Evolutionary conservation across 2,113 vertebrate species (phyloP).

Genomic region (Ameiurus melas): DNA sequence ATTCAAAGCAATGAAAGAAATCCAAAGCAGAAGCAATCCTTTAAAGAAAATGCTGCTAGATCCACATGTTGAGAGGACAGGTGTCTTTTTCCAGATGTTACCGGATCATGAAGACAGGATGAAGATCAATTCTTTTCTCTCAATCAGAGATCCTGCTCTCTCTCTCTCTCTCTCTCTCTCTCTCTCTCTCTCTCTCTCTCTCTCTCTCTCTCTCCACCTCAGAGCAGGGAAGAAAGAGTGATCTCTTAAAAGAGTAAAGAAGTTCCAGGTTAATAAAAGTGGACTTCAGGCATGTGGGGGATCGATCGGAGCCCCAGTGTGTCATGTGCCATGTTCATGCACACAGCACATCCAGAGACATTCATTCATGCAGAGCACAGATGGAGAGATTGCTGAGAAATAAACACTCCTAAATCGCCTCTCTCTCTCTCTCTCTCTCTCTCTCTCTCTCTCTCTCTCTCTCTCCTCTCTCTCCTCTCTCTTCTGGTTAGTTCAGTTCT

Average conservation of each 20-base stretch:
- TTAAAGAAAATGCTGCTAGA: neutral
- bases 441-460: neutral
- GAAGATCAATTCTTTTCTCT: neutral
- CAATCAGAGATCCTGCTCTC: neutral
- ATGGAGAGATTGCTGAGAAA: neutral
- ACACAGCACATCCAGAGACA: neutral
- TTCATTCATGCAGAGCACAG: neutral
- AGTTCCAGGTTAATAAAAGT: conserved; percentile 20
- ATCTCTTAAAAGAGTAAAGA: neutral
- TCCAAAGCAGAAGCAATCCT: neutral
- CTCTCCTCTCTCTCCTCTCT: too few relatives aligned
- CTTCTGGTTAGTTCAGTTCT: neutral
- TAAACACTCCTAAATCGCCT: neutral
- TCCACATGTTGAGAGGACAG: conserved; percentile 34
- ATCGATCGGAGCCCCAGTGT: neutral
- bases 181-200: neutral
- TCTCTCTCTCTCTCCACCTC: neutral
- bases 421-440: neutral
- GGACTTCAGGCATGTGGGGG: neutral
- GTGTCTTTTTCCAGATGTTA: conserved; percentile 31
- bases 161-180: neutral
- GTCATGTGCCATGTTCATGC: neutral
- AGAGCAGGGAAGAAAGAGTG: neutral
- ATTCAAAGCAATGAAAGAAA: neutral
- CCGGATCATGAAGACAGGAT: neutral